These are phyloP conservation scores for Erpobdella octoculata DNA, from an alignment of 2,888 invertebrate genomes.

Conservation along the genomic window DNA sequence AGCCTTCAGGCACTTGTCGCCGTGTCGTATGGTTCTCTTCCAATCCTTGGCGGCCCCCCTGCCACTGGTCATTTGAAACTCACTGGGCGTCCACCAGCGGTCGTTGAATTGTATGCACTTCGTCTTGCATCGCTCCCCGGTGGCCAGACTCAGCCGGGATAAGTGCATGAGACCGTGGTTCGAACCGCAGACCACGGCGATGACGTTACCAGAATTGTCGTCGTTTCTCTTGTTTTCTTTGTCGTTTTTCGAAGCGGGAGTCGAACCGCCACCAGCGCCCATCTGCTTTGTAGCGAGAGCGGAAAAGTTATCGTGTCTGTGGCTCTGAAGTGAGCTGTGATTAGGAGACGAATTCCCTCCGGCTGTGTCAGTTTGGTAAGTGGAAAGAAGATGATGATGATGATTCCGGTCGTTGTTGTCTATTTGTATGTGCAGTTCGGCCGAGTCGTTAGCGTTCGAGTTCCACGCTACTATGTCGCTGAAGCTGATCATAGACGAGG, in stretches of 20 bases:
- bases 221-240: neutral
- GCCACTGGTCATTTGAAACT: conserved; percentile 29
- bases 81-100: conserved; percentile 29
- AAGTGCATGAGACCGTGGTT: conserved; percentile 27
- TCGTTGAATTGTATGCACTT: conserved; percentile 25
- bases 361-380: neutral
- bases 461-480: too few species aligned
- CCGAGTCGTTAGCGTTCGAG: too few species aligned
- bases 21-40: conserved; percentile 30
- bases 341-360: neutral
- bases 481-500: too few species aligned
- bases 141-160: conserved; percentile 8
- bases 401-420: neutral
- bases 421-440: too few species aligned
- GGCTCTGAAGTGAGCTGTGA: neutral
- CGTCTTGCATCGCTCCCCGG: conserved; percentile 23
- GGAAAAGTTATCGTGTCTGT: too few species aligned
- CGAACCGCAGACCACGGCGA: conserved; percentile 17
- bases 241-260: neutral
- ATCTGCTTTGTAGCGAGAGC: too few species aligned
- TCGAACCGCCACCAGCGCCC: too few species aligned
- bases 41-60: conserved; percentile 30
- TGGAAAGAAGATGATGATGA: neutral
- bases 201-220: conserved; percentile 1
- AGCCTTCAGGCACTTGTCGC: conserved; percentile 26